Conservation (phyloP, 2,797 vertebrate genomes). For the Falco naumanni region DNA sequence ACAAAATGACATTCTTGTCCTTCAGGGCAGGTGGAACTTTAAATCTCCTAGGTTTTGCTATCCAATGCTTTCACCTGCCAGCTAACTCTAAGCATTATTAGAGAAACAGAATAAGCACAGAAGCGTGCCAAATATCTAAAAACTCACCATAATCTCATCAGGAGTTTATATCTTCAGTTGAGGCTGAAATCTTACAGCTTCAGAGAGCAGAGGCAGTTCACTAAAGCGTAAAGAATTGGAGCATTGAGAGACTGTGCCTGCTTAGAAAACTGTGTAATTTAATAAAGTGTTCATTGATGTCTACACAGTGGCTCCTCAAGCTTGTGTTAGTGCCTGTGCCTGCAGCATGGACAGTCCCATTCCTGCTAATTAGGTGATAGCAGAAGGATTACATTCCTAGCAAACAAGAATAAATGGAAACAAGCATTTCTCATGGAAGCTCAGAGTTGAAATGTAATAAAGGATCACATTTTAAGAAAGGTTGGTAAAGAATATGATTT, state of each 20-base stretch:
- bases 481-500: neutral
- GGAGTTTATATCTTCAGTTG: constrained; percentile 61
- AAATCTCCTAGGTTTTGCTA: neutral
- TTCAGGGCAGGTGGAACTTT: constrained; percentile 31
- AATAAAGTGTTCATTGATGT: constrained; percentile 79
- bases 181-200: constrained; percentile 66
- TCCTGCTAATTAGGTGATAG: constrained; percentile 74
- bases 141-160: constrained; percentile 66
- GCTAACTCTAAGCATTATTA: constrained; percentile 45
- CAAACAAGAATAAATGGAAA: constrained; percentile 48
- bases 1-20: neutral
- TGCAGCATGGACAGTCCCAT: constrained; percentile 63
- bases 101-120: constrained; percentile 41
- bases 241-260: constrained; percentile 64
- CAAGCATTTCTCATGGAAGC: neutral
- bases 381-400: constrained; percentile 63
- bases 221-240: constrained; percentile 70
- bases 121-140: constrained; percentile 41
- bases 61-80: constrained; percentile 42
- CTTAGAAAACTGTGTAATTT: constrained; percentile 79
- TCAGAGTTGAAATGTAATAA: neutral
- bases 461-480: neutral
- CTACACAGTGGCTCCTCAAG: constrained; percentile 70
- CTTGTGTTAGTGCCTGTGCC: constrained; percentile 65
- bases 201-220: constrained; percentile 57